A percentile compares a stretch with the other conserved stretches of the same genome.
These are phyloP conservation scores for Chrysoperla carnea DNA, from an alignment of 1,140 invertebrate genomes.

Conservation along the genomic window DNA sequence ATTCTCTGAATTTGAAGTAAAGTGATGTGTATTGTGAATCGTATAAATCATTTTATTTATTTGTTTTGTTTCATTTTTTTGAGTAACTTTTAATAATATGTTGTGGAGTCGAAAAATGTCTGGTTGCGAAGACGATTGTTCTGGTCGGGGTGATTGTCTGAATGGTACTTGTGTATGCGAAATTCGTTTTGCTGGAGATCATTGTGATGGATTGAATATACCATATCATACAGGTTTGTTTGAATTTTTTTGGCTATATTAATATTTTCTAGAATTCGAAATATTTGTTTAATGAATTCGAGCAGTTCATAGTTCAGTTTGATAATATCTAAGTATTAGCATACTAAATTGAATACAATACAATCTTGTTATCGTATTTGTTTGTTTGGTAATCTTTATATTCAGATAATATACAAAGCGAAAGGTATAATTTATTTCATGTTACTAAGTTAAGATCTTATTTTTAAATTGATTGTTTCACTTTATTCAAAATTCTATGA, in stretches of 20 bases:
- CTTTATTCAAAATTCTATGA: no score
- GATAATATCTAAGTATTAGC: background rate
- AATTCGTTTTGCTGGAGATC: slow-evolving; percentile 46
- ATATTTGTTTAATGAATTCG: background rate
- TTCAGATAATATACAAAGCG: no score
- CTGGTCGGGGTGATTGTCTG: slow-evolving; percentile 77
- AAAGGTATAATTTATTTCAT: no score
- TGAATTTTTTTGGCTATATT: background rate
- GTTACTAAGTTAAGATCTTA: no score
- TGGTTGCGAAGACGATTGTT: slow-evolving; percentile 43
- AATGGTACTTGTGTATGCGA: slow-evolving; percentile 83
- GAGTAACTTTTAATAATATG: background rate
- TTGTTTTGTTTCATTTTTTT: no score
- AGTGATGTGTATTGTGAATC: no score
- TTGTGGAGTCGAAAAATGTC: background rate
- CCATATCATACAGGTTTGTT: slow-evolving; percentile 36
- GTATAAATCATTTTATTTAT: no score
- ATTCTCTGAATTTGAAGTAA: no score
- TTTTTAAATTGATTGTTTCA: no score
- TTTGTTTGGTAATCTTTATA: no score
- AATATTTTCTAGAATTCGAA: slow-evolving; percentile 3
- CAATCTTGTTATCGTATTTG: no score
- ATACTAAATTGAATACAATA: no score
- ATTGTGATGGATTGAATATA: slow-evolving; percentile 39
- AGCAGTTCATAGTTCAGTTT: background rate